Base-by-base conservation (phyloP, 2,797 vertebrate species). In the Clamator glandarius region DNA sequence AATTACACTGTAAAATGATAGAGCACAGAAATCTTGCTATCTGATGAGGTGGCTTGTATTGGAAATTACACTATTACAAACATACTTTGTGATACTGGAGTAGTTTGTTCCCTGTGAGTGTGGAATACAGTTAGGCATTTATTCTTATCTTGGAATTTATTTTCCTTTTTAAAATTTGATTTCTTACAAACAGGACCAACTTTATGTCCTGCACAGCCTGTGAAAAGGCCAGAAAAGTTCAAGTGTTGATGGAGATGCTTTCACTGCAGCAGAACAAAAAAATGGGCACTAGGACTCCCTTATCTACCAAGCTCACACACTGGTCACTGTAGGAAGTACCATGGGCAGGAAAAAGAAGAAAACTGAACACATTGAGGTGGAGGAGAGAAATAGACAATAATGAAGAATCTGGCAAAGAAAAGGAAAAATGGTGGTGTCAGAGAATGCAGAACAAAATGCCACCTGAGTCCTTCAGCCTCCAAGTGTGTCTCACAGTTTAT, bases 391-490 rank as follows among this genome's bases (percentile, higher is more conserved):
- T 28, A 46, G 23, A 57, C 68, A 33, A 1, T 51, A 12, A 55
- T 10, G 69, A 44, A 75, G 16, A 88, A 78, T 54, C 21, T 90
- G 89, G 33, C 50, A 93, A 70, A 16, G 24, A 62, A 89, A 96
- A 64, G 41, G 54, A 75, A 95, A 96, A 70, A 35, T 90, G 16
- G 11, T 24, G 76, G 77, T 92, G 31, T 66, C 21, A 26, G 57
- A 31, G 13, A 79, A 67, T 15, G 13, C 23, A 80, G 80, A 84
- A 33, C 57, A 64, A 94, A 96, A 92, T 66, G 55, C 67, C 87
- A 93, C 74, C 76, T 93, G 88, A 89, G 66, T 87, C 79, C 92
- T 96, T 64, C 90, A 90, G 66, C 59, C 51, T 73, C 41, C 68
- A 31, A n/a, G 55, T 2, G 8, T 46, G 70, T 67, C 58, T 86